A percentile compares a stretch with the other conserved stretches of the same genome.
Evolutionary conservation across 2,113 vertebrate species (phyloP).

Genomic region (Corythornis madagascariensis): DNA sequence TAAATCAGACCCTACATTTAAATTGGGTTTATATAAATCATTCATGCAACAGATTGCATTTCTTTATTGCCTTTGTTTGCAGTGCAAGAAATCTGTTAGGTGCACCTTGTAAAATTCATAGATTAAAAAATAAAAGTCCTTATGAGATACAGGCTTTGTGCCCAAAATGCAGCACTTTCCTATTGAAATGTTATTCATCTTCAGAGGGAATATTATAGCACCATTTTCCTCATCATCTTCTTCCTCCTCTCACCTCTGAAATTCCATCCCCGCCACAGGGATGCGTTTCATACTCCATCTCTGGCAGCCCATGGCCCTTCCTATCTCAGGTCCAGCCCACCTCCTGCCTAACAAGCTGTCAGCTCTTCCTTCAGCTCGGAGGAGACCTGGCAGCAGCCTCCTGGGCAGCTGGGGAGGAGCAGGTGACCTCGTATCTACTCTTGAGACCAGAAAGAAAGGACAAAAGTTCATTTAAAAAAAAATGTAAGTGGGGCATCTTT

Average conservation of each 20-base stretch:
- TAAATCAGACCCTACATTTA: conserved; percentile 51
- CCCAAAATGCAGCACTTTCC: not conserved
- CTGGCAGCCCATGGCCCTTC: not conserved
- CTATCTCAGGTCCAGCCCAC: not conserved
- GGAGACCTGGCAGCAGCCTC: not conserved
- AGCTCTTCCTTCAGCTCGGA: not conserved
- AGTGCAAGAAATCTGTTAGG: conserved; percentile 22
- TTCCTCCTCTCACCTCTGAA: not conserved
- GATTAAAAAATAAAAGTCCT: conserved; percentile 44
- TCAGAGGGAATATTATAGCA: not conserved
- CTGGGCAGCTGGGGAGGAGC: not conserved
- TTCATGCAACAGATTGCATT: conserved; percentile 52
- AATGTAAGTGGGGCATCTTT: conserved; percentile 36
- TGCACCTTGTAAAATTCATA: not conserved
- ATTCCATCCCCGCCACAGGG: not conserved
- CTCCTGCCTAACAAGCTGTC: not conserved
- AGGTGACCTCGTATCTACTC: not conserved
- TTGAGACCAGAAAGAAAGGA: conserved; percentile 5
- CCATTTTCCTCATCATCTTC: not conserved
- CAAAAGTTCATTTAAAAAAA: not conserved
- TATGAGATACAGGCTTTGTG: conserved; percentile 1
- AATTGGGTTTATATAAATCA: conserved; percentile 44
- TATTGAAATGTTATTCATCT: not conserved
- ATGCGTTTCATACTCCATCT: not conserved
- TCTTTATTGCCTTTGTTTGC: conserved; percentile 55